Base-by-base conservation (phyloP, 2,888 invertebrate genomes). In the Synanthedon vespiformis region DNA sequence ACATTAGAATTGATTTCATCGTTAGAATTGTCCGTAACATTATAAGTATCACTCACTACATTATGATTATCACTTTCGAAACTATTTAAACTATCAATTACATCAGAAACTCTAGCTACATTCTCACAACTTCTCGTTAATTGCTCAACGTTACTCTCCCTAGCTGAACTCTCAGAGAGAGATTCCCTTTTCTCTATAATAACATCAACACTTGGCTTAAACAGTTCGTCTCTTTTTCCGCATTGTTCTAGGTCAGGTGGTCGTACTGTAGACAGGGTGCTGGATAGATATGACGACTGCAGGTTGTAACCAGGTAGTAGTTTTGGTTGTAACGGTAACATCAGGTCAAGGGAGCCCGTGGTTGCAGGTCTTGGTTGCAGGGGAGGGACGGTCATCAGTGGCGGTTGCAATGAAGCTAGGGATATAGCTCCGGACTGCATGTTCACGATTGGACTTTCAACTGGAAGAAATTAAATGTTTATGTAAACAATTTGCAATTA, bases 251-350 rank as follows among this genome's bases (percentile, higher is more conserved):
- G 56, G 55, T 80, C 86, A 55, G 82, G 88, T 56, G 86, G 83
- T 64, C 87, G 62, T 14, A 87, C 86, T 27, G 87, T 87, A 1
- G 89, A 89, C 0, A 88, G 72, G 55, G 88, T 89, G 62, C 85
- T 89, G 57, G 89, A 81, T 41, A 84, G 68, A 65, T 79, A 87
- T 54, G 84, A 80, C 12, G 86, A 74, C 56, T 88, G 87, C 0
- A 85, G 75, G 67, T 88, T 87, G 72, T 89, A 89, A 40, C 87
- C 88, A 49, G 90, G 89, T 61, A 92, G 81, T 58, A 92, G 80
- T 67, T 91, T 91, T 56, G 93, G 92, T 88, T 93, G 93, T 54
- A 93, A 77, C 55, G 92, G 93, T 67, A 93, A 86, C 79, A 92
- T 89, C 60, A 92, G 89, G 67, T 92, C 91, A 69, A 90, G 78